Base-by-base conservation (phyloP, 2,797 vertebrate species). In the Poecile montanus region DNA sequence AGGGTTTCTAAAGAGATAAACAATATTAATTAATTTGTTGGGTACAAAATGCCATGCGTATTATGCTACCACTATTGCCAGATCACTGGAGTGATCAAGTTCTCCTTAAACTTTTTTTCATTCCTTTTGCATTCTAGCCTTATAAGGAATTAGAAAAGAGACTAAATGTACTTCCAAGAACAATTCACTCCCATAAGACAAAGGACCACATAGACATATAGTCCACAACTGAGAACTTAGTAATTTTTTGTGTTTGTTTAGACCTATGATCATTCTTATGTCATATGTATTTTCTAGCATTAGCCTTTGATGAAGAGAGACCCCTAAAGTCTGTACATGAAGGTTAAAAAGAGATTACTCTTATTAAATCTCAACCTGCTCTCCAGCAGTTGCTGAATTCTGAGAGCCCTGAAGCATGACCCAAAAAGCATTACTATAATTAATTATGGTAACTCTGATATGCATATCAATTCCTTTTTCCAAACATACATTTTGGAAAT, bases 391-490 rank as follows among this genome's bases (percentile, higher is more conserved):
- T 94, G 60, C 87, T 84, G 94, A 78, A 72, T 94, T 91, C 78
- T 91, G 78, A 91, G 85, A 94, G 65, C 66, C 79, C 62, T 91
- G 89, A 94, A 90, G 91, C 94, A 86, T 93, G 85, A 96, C 76
- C 82, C 70, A 76, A 94, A 96, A 96, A 89, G 76, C 16, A 48
- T 92, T 95, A 88, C 87, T 95, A 74, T 91, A 95, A 94, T 96
- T 95, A 93, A 93, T 95, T 95, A 82, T 36, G 61, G 57, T 85
- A 94, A 83, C 82, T 95, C 85, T 93, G 85, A 93, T 91, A 86
- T 45, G 79, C 76, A 84, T 97, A 88, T 90, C 36, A 84, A 86
- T 88, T 93, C 45, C 22, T 86, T 92, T 91, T 78, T 73, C 51
- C 66, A 88, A 93, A 86, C 32, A 50, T 47, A 81, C 27, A n/a